Evolutionary conservation across 64 coral and sea anemone genomes (phyloP), one percentile per base, ranked within the genome.

Genomic region (Stichodactyla mertensii): DNA sequence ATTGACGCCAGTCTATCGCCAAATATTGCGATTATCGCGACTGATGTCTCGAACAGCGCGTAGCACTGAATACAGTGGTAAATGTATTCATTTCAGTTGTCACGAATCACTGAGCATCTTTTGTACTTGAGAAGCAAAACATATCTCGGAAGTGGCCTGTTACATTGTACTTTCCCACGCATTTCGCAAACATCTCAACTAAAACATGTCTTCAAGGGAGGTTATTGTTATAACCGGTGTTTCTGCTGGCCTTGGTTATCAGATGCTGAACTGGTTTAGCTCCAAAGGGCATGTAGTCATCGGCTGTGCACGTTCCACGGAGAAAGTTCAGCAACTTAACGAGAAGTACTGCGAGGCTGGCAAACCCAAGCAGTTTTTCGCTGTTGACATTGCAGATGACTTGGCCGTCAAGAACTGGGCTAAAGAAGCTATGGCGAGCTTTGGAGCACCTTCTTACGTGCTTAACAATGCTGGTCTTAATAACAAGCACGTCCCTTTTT

Each of bases 381-480:
- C 85, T 57, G 92, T 93, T 6, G 62, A 93, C 67, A 56, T 93
- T 13, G 52, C 83, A 23, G 55, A 82, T n/a, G 88, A 55, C 45
- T 51, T 22, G 8, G 87, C 61, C 66, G 92, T 93, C 6, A 20
- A 86, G 13, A 51, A 24, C 16, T 93, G 92, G 92, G 87, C 83
- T 52, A 89, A 31, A 8, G 77, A 64, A 24, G 53, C 87, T 2
- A 79, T 89, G 59, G 18, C 45, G 19, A 64, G 86, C 7, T 93
- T 79, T 85, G 92, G 92, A 45, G 11, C 80, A 12, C 92, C 92
- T 24, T 84, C 51, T 55, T 55, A 88, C 60, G 62, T 93, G 19
- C 51, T 93, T 10, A 93, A 93, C 87, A 93, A 93, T 81, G 92
- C 92, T 54, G 82, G 51, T 8, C 8, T 86, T 55, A 61, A 18